Evolutionary conservation across 2,113 vertebrate genomes (phyloP).

Genomic region (Psammodynastes pulverulentus): DNA sequence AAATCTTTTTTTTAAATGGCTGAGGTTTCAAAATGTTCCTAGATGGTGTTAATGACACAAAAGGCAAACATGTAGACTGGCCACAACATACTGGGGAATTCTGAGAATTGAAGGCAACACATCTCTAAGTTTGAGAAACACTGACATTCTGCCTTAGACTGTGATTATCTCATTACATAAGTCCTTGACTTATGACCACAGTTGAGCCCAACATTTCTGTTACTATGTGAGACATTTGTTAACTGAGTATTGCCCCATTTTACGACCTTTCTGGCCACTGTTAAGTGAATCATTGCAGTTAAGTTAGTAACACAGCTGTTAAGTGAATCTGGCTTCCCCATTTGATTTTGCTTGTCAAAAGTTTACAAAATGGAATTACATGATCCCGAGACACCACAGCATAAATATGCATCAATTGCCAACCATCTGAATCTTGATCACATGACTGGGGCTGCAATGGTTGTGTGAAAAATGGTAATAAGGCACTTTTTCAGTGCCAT

Average conservation of each 20-base stretch:
- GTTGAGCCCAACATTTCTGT: neutral
- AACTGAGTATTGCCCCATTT: neutral
- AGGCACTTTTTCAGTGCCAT: neutral
- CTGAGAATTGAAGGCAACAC: neutral
- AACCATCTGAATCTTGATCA: neutral
- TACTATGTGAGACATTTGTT: neutral
- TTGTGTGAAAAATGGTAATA: neutral
- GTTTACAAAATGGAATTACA: neutral
- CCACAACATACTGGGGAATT: neutral
- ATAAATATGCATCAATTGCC: neutral
- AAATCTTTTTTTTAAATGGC: neutral
- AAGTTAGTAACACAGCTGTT: neutral
- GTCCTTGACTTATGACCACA: neutral
- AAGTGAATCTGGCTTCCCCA: neutral
- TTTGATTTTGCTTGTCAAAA: neutral
- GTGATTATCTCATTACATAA: neutral
- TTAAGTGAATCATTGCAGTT: neutral
- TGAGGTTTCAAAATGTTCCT: neutral
- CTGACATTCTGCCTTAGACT: slow-evolving; percentile 21
- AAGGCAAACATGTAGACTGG: neutral
- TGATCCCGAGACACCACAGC: neutral
- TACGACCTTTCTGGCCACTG: neutral
- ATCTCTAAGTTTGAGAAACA: neutral
- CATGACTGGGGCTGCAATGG: neutral
- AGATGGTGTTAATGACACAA: neutral